Evolutionary conservation across 1,140 invertebrate species (phyloP).

Genomic region (Drosophila malerkotliana): DNA sequence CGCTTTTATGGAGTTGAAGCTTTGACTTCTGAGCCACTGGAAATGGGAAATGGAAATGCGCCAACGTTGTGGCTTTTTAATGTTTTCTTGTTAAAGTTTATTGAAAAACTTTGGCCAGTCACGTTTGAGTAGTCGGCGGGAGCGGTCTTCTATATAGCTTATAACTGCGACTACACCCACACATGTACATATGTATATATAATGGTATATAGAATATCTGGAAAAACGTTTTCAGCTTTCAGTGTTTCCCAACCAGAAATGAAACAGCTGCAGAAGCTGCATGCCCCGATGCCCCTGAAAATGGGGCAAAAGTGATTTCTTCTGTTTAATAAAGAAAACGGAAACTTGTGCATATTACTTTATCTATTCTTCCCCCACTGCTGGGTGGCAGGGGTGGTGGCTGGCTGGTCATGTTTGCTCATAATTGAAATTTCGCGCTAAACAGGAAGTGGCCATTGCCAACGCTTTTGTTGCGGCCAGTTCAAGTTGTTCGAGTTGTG

Average conservation of each 20-base stretch:
- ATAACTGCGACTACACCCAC: constrained; percentile 43
- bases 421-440: constrained; percentile 81
- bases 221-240: constrained; percentile 18
- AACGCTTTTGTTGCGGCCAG: constrained; percentile 53
- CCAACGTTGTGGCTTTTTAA: constrained; percentile 79
- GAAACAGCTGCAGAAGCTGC: constrained; percentile 70
- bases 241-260: constrained; percentile 47
- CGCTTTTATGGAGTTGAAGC: constrained; percentile 72
- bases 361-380: constrained; percentile 36
- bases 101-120: constrained; percentile 82
- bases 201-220: constrained; percentile 1
- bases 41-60: constrained; percentile 66
- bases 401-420: constrained; percentile 61
- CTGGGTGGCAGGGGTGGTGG: not conserved
- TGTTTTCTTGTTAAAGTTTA: constrained; percentile 83
- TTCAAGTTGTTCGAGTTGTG: constrained; percentile 57
- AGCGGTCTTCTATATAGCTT: constrained; percentile 49
- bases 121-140: constrained; percentile 81
- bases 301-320: constrained; percentile 74
- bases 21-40: constrained; percentile 69
- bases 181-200: constrained; percentile 3
- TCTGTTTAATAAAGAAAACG: constrained; percentile 59
- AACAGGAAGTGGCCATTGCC: constrained; percentile 70
- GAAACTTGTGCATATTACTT: constrained; percentile 66
- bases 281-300: constrained; percentile 72